Evolutionary conservation across 2,797 vertebrate genomes (phyloP), one percentile per base, ranked within the genome.

Genomic region (Gallinago solitaria): DNA sequence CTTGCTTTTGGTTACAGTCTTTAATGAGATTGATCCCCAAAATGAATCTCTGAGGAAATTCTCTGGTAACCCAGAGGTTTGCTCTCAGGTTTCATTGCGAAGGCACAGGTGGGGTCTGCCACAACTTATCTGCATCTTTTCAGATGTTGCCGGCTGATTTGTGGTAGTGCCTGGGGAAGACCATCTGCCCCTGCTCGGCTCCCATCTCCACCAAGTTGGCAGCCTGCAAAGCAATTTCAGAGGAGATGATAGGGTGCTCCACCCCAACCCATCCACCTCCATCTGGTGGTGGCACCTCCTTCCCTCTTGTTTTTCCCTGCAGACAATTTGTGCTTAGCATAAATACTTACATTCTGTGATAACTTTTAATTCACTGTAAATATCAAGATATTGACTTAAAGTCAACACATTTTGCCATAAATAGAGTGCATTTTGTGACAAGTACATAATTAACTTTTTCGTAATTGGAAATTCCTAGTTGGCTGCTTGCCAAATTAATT

Each of bases 381-480:
- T 95, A 94, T 51, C 83, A 91, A 76, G 87, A 94, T 39, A 39
- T 53, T 97, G 92, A 95, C 82, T 96, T 96, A 64, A 76, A 93
- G 79, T 91, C 91, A 97, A 89, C 83, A 89, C 48, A 79, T 89
- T 96, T 97, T 87, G 28, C 86, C 85, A 89, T 85, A 97, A 96
- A 96, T 95, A 80, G 76, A 96, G 85, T 70, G 25, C 73, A 79
- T 96, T 97, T 97, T 33, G 48, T 88, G 91, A 97, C 95, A 96
- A 92, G 90, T 73, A 81, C 37, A 24, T 95, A 94, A 97, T 97
- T 97, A 95, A 92, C 70, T 91, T 97, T 97, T 95, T 95, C 69
- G 79, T 97, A 97, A 95, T 97, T 95, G 93, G 81, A 45, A 64
- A 45, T 64, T 64, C 61, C 41, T 94, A 51, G 4, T 69, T 97